Evolutionary conservation across 2,113 vertebrate species (phyloP), one percentile per base, ranked within the genome.

Genomic region (Rhinolophus sinicus): DNA sequence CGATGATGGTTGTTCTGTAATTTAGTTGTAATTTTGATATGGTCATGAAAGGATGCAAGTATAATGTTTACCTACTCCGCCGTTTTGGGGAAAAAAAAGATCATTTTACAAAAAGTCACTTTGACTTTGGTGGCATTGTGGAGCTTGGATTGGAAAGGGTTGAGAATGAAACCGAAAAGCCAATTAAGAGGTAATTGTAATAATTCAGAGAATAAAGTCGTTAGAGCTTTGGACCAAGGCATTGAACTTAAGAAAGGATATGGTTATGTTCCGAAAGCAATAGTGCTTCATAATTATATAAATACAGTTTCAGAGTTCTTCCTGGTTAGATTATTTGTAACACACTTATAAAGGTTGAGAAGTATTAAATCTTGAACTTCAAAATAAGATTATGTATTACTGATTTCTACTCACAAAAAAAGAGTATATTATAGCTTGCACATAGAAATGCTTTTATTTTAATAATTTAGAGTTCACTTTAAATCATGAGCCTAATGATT

Each of bases 301-400:
- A 77, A 50, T 94, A 62, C 5, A 80, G 3, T 89, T 85, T 89
- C n/a, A 65, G 40, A 94, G 30, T 88, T 85, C 15, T 60, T 62
- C 19, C 38, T 18, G 19, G 47, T 90, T 75, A 85, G 70, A 76
- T 65, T 77, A 90, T 64, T 91, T 65, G 16, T 89, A 69, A 40
- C 40, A 60, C 9, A 50, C 69, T 93, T 86, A n/a, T 86, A 62
- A 90, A 94, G 16, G 19, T 56, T 78, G 40, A 56, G 92, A 92
- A 93, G 11, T 76, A 56, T 69, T 95, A 90, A 85, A 69, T 76
- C 60, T 96, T 90, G 40, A 90, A 35, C 47, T 22, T 86, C 40
- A 86, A 80, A 92, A 69, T 52, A 92, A 88, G 60, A 7, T 86
- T 44, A 35, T 11, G 0, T 78, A 40, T 52, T 93, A 87, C 12